Evolutionary conservation across 2,113 vertebrate genomes (phyloP).

Genomic region (Anseranas semipalmata): DNA sequence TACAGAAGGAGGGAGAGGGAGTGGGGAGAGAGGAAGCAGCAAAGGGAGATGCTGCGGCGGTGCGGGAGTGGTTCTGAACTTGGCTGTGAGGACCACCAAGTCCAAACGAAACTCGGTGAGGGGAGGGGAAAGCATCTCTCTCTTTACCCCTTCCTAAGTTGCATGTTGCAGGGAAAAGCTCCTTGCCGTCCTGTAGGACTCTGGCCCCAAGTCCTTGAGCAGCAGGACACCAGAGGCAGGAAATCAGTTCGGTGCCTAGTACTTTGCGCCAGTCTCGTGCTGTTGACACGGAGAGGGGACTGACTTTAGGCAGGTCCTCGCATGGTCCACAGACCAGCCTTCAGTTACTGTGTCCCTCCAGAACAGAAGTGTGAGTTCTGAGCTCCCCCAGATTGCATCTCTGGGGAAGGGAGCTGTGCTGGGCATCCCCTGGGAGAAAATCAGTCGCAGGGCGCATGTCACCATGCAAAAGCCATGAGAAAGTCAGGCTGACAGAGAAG

Average conservation of each 20-base stretch:
- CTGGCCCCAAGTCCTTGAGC: fast-evolving
- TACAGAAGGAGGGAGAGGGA: not conserved
- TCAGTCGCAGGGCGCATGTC: fast-evolving
- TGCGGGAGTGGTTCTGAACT: not conserved
- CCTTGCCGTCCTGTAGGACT: not conserved
- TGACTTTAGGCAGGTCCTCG: not conserved
- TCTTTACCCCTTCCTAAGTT: no score
- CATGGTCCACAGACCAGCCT: fast-evolving
- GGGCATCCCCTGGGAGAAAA: not conserved
- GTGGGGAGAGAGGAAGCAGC: not conserved
- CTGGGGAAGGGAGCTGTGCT: not conserved
- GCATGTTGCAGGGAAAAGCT: not conserved
- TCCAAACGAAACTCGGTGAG: not conserved
- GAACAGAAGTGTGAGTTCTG: not conserved
- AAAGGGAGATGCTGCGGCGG: not conserved
- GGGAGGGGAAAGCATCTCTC: not conserved
- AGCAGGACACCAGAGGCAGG: not conserved
- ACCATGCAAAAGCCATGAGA: not conserved
- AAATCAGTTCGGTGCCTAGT: fast-evolving
- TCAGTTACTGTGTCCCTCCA: fast-evolving
- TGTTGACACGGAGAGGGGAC: not conserved
- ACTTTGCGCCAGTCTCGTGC: not conserved
- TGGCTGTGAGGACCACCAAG: not conserved
- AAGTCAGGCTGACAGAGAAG: not conserved
- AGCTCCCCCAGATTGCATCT: not conserved